Evolutionary conservation across 2,797 vertebrate genomes (phyloP).

Genomic region (Pangasius djambal): DNA sequence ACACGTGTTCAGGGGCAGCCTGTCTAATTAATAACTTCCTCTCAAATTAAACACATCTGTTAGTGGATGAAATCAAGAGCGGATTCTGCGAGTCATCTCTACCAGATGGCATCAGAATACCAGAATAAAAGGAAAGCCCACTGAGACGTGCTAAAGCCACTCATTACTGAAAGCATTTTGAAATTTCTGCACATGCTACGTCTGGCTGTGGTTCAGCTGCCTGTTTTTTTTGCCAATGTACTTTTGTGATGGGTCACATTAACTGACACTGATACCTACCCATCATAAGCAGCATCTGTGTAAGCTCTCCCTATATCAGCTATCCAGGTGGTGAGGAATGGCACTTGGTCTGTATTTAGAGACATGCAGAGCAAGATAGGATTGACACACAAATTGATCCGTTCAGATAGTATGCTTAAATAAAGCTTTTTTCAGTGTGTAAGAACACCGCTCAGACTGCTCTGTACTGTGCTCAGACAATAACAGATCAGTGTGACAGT

Average conservation of each 20-base stretch:
- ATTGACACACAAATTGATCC: background rate
- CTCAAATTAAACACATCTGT: slow-evolving; percentile 44
- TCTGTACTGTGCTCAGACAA: slow-evolving; percentile 18
- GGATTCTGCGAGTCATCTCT: background rate
- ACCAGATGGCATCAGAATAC: slow-evolving; percentile 43
- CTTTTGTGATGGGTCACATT: background rate
- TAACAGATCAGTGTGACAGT: slow-evolving; percentile 28
- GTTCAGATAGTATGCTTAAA: background rate
- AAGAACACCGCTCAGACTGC: background rate
- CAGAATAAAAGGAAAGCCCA: slow-evolving; percentile 25
- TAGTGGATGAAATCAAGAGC: slow-evolving; percentile 19
- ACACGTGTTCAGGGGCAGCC: slow-evolving; percentile 21
- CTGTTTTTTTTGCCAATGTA: no score
- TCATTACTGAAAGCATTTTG: background rate
- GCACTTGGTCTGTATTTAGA: background rate
- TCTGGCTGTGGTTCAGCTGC: slow-evolving; percentile 8
- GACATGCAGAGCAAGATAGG: background rate
- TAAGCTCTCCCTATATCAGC: background rate
- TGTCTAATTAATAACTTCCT: slow-evolving; percentile 38
- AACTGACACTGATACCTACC: background rate
- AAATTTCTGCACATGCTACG: slow-evolving; percentile 1
- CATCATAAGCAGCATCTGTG: background rate
- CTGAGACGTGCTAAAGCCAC: slow-evolving; percentile 5
- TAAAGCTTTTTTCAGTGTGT: background rate
- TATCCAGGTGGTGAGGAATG: background rate